Evolutionary conservation across 2,888 invertebrate species (phyloP).

Genomic region (Unio pictorum): DNA sequence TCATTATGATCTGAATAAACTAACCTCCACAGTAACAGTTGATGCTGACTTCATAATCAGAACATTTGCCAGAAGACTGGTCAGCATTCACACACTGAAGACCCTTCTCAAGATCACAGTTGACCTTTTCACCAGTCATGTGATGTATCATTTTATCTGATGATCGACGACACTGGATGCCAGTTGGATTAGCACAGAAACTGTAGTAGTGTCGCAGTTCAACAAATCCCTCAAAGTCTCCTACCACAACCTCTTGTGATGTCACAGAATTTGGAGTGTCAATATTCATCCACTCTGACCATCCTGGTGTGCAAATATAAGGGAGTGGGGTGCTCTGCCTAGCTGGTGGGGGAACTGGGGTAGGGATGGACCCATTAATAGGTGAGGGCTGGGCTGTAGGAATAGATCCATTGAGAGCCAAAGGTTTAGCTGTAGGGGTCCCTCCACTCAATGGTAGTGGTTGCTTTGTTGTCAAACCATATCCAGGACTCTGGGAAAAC

Average conservation of each 20-base stretch:
- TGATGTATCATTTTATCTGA: slow-evolving; percentile 38
- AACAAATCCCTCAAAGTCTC: slow-evolving; percentile 47
- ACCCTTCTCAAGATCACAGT: slow-evolving; percentile 77
- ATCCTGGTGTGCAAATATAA: slow-evolving; percentile 46
- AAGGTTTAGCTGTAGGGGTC: slow-evolving; percentile 8
- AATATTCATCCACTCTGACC: slow-evolving; percentile 54
- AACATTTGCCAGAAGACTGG: slow-evolving; percentile 47
- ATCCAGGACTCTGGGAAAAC: too few species aligned
- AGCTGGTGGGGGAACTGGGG: slow-evolving; percentile 10
- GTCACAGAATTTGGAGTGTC: slow-evolving; percentile 35
- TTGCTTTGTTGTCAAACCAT: background rate
- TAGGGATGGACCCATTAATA: slow-evolving; percentile 4
- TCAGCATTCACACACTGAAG: slow-evolving; percentile 77
- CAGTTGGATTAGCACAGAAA: slow-evolving; percentile 54
- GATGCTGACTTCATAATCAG: slow-evolving; percentile 65
- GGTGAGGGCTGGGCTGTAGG: slow-evolving; percentile 9
- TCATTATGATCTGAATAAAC: slow-evolving; percentile 1
- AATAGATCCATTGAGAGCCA: slow-evolving; percentile 1
- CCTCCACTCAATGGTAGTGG: slow-evolving; percentile 1
- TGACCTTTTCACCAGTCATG: slow-evolving; percentile 40
- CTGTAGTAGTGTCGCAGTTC: slow-evolving; percentile 46
- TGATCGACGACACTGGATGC: slow-evolving; percentile 57
- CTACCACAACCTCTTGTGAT: slow-evolving; percentile 31
- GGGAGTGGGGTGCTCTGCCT: slow-evolving; percentile 23
- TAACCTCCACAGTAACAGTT: slow-evolving; percentile 73